Evolutionary conservation across 2,113 vertebrate species (phyloP).

Genomic region (Syngnathoides biaculeatus): DNA sequence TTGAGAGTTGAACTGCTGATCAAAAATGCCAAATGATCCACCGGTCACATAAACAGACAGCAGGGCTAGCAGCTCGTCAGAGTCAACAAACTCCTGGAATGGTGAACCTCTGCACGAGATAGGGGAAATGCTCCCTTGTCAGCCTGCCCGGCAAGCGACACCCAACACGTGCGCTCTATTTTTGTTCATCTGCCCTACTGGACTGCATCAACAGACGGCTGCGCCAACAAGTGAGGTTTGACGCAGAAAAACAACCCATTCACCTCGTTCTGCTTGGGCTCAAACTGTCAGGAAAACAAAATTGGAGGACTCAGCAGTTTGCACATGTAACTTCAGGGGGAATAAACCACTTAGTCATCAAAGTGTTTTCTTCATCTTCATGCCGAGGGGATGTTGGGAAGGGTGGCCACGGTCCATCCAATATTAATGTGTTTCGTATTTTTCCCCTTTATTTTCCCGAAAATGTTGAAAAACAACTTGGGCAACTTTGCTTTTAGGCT

Average conservation of each 20-base stretch:
- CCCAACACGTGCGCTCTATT: conserved; percentile 53
- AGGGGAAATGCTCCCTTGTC: conserved; percentile 3
- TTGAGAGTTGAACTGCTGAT: conserved; percentile 20
- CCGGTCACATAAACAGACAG: conserved; percentile 49
- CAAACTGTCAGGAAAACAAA: conserved; percentile 15
- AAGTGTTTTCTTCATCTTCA: conserved; percentile 26
- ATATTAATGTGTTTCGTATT: no score
- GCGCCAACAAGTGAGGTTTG: not conserved
- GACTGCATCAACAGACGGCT: conserved; percentile 14
- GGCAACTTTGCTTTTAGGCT: no score
- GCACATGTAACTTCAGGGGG: conserved; percentile 10
- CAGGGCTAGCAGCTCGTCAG: conserved; percentile 26
- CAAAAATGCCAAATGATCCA: conserved; percentile 15
- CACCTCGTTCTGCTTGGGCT: conserved; percentile 28
- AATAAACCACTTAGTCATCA: conserved; percentile 26
- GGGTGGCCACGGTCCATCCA: no score
- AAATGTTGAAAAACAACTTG: no score
- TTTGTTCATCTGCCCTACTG: conserved; percentile 27
- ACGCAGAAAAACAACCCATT: conserved; percentile 10
- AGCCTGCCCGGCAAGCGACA: conserved; percentile 2
- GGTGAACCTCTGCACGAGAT: conserved; percentile 19
- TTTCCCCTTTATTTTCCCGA: no score
- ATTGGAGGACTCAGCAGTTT: conserved; percentile 20
- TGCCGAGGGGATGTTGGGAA: conserved; percentile 4
- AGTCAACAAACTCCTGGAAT: conserved; percentile 52